A percentile compares a stretch with the other conserved stretches of the same genome.
Conservation (phyloP, 1,140 invertebrate species). For the Leptinotarsa defecta region DNA sequence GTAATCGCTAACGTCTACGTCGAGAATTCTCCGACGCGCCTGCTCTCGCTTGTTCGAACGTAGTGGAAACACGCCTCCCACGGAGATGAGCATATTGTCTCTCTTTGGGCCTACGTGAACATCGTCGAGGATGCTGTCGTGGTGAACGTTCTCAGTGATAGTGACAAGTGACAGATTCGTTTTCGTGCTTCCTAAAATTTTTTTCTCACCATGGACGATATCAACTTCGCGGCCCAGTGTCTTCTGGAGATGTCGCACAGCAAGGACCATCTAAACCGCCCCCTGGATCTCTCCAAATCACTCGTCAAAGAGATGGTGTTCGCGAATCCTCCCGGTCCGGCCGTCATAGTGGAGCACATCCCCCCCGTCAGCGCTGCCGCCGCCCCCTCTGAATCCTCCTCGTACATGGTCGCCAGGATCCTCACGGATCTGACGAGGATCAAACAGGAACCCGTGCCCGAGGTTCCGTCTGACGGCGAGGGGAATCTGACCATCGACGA, state of each 20-base stretch:
- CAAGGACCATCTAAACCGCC: conserved; percentile 49
- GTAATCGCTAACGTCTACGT: not conserved
- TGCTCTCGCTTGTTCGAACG: not conserved
- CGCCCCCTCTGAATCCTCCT: conserved; percentile 50
- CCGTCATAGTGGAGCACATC: conserved; percentile 45
- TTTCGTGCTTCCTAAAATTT: not conserved
- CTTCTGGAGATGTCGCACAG: conserved; percentile 63
- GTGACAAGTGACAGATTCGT: not conserved
- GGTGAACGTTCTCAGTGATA: not conserved
- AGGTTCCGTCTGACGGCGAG: conserved; percentile 51
- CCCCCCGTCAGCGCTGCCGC: conserved; percentile 40
- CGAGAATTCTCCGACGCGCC: not conserved
- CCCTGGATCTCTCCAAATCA: conserved; percentile 48
- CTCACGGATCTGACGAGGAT: conserved; percentile 64
- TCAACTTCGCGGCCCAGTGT: conserved; percentile 66
- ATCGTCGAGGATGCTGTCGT: not conserved
- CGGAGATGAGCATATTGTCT: conserved; percentile 28
- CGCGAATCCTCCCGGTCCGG: conserved; percentile 28
- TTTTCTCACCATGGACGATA: conserved; percentile 54
- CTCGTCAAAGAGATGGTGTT: conserved; percentile 28
- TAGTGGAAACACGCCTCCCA: conserved; percentile 32
- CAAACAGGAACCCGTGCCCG: conserved; percentile 61
- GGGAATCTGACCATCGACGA: conserved; percentile 44
- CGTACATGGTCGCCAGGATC: conserved; percentile 66
- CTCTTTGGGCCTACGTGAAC: not conserved